Evolutionary conservation across 2,797 vertebrate species (phyloP).

Genomic region (Pantherophis alleghaniensis): DNA sequence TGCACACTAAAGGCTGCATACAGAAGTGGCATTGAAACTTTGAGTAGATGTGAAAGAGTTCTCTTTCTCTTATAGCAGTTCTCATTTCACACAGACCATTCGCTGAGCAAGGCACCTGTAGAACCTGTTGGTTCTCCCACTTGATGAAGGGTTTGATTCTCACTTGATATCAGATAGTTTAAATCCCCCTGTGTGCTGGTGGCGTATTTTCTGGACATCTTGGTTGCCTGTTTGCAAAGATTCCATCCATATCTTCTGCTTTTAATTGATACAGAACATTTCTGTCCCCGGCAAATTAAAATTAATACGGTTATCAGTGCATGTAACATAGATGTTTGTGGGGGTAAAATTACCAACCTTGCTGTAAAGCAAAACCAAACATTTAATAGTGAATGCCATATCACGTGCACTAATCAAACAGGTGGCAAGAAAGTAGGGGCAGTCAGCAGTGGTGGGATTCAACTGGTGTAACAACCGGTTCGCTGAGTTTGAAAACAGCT

Average conservation of each 20-base stretch:
- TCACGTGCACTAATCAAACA: too few relatives aligned
- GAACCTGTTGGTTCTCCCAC: not conserved
- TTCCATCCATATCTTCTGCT: not conserved
- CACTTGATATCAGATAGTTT: not conserved
- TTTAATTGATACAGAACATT: not conserved
- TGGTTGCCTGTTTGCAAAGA: not conserved
- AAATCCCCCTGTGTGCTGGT: not conserved
- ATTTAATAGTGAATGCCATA: too few relatives aligned
- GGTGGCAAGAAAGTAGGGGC: too few relatives aligned
- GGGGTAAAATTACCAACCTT: too few relatives aligned
- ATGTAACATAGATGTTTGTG: too few relatives aligned
- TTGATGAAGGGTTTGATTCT: not conserved
- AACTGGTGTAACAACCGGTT: too few relatives aligned
- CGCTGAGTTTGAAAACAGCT: too few relatives aligned
- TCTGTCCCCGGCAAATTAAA: too few relatives aligned
- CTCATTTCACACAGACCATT: not conserved
- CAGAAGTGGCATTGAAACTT: too few relatives aligned
- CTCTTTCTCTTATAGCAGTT: not conserved
- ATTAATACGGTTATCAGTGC: too few relatives aligned
- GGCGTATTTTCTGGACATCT: not conserved
- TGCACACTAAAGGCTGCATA: not conserved
- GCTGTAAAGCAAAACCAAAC: too few relatives aligned
- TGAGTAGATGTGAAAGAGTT: not conserved
- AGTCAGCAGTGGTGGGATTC: too few relatives aligned
- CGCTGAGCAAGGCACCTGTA: not conserved